Base-by-base conservation (phyloP, 2,888 invertebrate species). In the Labia minor region DNA sequence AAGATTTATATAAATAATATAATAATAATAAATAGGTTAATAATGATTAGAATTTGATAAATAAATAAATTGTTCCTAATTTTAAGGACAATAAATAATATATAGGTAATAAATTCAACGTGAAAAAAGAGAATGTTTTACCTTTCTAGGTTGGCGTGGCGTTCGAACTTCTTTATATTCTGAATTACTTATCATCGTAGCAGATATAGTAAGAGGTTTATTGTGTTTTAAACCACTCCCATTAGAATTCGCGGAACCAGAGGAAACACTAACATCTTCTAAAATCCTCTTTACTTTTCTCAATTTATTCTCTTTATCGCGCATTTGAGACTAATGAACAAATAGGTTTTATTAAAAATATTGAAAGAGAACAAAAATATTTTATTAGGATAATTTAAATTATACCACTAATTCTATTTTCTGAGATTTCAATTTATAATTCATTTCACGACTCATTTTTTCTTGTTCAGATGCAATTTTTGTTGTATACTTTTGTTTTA, bases 391-490 rank as follows among this genome's bases (percentile, higher is more conserved):
- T 14, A 10, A 49, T n/a, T n/a, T 8, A 49, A 8, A 49, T 11
- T 49, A 74, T 73, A 82, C 80, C 72, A 81, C 79, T 68, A 82
- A 73, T 70, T 83, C 83, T 61, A 82, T 81, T 6, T 83, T 78
- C 72, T 86, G 85, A 70, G 81, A 80, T 11, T 82, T 79, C 67
- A 86, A 74, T 73, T 84, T 85, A 1, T 78, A 75, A 71, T 87
- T 85, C 18, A 89, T 80, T 76, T 91, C 89, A 64, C 86, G 85
- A 19, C 84, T 86, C 76, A 85, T 81, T 75, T 87, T 89, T 71
- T 90, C 90, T 68, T 87, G 87, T 75, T 90, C 88, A 0, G 83
- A 82, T 0, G 86, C 88, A 21, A 90, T 83, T 71, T 80, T 80
- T 16, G 73, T 75, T 33, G 77, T 77, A 68, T 78, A 78, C 68